phyloP scores from a whole-genome alignment of 2,797 vertebrate species.

The Channallabes apus region DNA sequence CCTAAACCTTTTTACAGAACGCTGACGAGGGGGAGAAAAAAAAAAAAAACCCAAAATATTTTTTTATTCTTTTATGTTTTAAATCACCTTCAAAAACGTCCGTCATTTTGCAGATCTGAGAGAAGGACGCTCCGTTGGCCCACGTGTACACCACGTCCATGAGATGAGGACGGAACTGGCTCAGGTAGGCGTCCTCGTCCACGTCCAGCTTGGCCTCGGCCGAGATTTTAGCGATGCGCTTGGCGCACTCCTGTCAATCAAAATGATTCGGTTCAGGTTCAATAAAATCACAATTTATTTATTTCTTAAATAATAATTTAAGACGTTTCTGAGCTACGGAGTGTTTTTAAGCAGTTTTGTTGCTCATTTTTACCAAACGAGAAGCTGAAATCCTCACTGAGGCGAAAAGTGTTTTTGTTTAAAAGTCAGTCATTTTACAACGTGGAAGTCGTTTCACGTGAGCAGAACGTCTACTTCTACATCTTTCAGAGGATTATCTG shows the following conservation, averaged over 20 bases:
- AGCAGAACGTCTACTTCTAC: neutral
- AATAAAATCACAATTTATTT: neutral
- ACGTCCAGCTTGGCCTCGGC: conserved; percentile 95
- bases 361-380: neutral
- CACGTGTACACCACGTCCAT: conserved; percentile 98
- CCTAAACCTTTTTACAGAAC: neutral
- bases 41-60: too few species aligned
- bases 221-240: conserved; percentile 95
- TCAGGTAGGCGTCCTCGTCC: conserved; percentile 91
- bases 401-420: neutral
- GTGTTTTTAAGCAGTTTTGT: neutral
- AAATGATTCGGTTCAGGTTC: neutral
- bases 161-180: conserved; percentile 91
- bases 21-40: neutral
- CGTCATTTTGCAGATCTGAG: conserved; percentile 99
- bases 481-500: neutral
- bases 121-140: conserved; percentile 92
- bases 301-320: neutral
- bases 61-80: too few species aligned
- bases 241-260: conserved; percentile 87
- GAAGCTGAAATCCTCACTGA: neutral
- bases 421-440: neutral
- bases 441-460: neutral
- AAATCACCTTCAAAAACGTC: conserved; percentile 94
- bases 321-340: neutral